Evolutionary conservation across 1,140 invertebrate genomes (phyloP).

Genomic region (Nymphalis io): DNA sequence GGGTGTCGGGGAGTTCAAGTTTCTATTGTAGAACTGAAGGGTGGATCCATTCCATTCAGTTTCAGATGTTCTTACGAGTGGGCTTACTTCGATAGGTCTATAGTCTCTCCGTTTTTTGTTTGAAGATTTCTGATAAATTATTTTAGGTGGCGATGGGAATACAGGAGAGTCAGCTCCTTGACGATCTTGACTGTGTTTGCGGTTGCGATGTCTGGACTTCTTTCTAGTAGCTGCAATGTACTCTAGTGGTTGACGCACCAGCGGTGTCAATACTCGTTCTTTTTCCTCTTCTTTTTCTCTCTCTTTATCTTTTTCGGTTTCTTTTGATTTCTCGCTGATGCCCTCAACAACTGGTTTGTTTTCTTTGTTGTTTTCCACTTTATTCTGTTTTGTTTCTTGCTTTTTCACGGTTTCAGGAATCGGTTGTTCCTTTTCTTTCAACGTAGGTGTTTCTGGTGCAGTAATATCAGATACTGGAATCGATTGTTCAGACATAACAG

Average conservation of each 20-base stretch:
- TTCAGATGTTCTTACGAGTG: slow-evolving; percentile 61
- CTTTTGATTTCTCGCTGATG: slow-evolving; percentile 49
- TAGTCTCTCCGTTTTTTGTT: slow-evolving; percentile 82
- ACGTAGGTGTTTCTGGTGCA: slow-evolving; percentile 70
- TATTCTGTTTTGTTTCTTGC: slow-evolving; percentile 38
- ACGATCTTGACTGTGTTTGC: slow-evolving; percentile 82
- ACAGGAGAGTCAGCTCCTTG: slow-evolving; percentile 83
- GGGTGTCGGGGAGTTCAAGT: slow-evolving; percentile 79
- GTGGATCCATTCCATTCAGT: slow-evolving; percentile 85
- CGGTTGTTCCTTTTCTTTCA: slow-evolving; percentile 71
- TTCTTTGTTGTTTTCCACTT: slow-evolving; percentile 65
- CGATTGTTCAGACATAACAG: slow-evolving; percentile 85
- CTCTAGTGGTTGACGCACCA: slow-evolving; percentile 84
- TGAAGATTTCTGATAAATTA: slow-evolving; percentile 81
- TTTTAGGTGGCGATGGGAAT: slow-evolving; percentile 81
- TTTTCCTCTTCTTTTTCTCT: slow-evolving; percentile 46
- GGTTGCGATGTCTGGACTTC: slow-evolving; percentile 83
- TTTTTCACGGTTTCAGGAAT: slow-evolving; percentile 55
- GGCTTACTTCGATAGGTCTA: slow-evolving; percentile 77
- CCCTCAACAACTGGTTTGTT: slow-evolving; percentile 76
- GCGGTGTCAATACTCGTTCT: slow-evolving; percentile 78
- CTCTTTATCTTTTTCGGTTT: slow-evolving; percentile 45
- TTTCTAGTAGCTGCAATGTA: slow-evolving; percentile 85
- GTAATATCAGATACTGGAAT: slow-evolving; percentile 83
- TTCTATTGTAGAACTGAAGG: slow-evolving; percentile 84